Evolutionary conservation across 92 coral and sea anemone species (phyloP).

Genomic region (Nematostella vectensis): DNA sequence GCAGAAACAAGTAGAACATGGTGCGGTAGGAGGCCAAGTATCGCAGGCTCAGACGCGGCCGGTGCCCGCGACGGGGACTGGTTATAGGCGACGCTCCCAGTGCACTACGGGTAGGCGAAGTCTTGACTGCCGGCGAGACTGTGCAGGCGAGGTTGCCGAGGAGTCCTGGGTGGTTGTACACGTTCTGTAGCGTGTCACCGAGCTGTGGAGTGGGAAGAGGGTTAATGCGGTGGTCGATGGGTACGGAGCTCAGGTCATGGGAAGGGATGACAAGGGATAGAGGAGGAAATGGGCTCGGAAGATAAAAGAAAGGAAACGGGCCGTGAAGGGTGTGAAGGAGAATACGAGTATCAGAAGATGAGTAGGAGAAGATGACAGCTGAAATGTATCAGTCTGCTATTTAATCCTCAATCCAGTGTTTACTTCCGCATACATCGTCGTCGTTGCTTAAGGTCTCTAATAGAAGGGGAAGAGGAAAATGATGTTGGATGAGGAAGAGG

Average conservation of each 20-base stretch:
- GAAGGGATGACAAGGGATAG: too few relatives aligned
- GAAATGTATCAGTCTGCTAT: too few relatives aligned
- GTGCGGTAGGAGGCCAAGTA: slow-evolving; percentile 86
- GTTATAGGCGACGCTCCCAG: slow-evolving; percentile 20
- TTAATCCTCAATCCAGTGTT: too few relatives aligned
- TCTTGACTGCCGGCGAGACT: slow-evolving; percentile 70
- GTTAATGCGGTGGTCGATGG: neutral
- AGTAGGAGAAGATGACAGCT: too few relatives aligned
- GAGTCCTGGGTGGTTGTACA: slow-evolving; percentile 50
- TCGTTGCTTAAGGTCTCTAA: too few relatives aligned
- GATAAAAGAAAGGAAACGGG: neutral
- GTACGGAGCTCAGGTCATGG: too few relatives aligned
- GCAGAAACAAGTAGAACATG: slow-evolving; percentile 52
- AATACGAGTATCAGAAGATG: too few relatives aligned
- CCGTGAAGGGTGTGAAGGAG: neutral
- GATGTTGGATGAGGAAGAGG: too few relatives aligned
- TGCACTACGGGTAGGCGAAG: slow-evolving; percentile 34
- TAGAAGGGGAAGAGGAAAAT: too few relatives aligned
- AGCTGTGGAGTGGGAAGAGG: slow-evolving; percentile 35
- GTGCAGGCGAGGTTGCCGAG: slow-evolving; percentile 51
- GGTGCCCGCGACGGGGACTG: slow-evolving; percentile 13
- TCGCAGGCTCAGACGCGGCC: slow-evolving; percentile 82
- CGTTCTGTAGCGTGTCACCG: slow-evolving; percentile 45
- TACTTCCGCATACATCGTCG: too few relatives aligned
- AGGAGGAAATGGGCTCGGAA: too few relatives aligned